A percentile compares a stretch with the other conserved stretches of the same genome.
Conservation (phyloP, 2,888 invertebrate species). For the Euzophera pinguis region DNA sequence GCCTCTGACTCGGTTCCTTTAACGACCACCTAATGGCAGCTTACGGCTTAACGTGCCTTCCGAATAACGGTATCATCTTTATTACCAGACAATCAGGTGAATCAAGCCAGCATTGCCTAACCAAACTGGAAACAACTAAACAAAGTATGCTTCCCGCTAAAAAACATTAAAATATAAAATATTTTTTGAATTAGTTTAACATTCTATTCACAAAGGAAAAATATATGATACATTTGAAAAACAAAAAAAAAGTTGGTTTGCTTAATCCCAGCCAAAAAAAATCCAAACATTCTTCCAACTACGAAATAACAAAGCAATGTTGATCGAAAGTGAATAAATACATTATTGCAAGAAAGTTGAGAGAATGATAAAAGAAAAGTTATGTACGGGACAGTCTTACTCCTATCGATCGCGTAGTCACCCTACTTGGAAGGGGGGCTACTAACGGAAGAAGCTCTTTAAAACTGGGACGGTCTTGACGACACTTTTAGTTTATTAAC, state of each 20-base stretch:
- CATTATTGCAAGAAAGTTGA: background rate
- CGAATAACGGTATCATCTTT: no score
- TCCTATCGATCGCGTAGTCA: constrained; percentile 29
- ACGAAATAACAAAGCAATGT: background rate
- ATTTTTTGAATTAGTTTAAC: no score
- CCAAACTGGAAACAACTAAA: no score
- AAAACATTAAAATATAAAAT: no score
- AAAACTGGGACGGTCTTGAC: constrained; percentile 28
- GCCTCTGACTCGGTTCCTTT: no score
- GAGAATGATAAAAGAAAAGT: constrained; percentile 41
- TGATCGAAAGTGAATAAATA: background rate
- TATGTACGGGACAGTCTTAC: constrained; percentile 27
- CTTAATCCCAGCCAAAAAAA: background rate
- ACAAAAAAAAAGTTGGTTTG: background rate
- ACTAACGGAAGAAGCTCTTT: constrained; percentile 32
- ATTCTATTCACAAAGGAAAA: no score
- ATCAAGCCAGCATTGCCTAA: no score
- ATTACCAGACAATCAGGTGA: no score
- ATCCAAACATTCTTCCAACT: background rate
- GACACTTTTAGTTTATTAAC: constrained; percentile 35
- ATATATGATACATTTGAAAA: background rate
- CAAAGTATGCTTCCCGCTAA: no score
- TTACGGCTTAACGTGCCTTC: no score
- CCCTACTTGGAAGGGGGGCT: constrained; percentile 30
- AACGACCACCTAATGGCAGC: no score